Evolutionary conservation across 2,888 invertebrate species (phyloP).

Genomic region (Spodoptera exigua): DNA sequence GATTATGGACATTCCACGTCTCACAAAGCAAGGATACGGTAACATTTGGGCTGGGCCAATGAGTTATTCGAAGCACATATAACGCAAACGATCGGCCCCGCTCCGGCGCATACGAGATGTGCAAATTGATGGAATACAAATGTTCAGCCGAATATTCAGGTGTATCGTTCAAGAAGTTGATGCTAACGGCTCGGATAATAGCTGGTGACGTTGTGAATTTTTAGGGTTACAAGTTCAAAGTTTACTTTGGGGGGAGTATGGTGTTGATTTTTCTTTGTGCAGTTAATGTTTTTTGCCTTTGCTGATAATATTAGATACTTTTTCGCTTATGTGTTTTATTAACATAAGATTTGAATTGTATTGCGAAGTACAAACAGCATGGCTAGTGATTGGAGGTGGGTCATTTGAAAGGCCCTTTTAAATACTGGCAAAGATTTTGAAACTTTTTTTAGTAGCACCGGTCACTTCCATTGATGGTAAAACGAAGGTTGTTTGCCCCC

Average conservation of each 20-base stretch:
- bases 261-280: no score
- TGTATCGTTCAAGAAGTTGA: slow-evolving; percentile 44
- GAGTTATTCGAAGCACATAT: slow-evolving; percentile 81
- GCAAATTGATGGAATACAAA: slow-evolving; percentile 83
- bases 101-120: slow-evolving; percentile 80
- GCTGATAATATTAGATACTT: no score
- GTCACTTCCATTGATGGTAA: no score
- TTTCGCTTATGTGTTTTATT: no score
- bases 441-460: no score
- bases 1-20: slow-evolving; percentile 38
- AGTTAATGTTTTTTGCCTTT: no score
- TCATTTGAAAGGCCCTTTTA: no score
- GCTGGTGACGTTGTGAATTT: slow-evolving; percentile 14
- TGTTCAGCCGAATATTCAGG: slow-evolving; percentile 60
- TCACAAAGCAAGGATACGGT: slow-evolving; percentile 44
- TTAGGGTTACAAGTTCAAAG: neutral
- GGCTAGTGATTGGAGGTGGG: no score
- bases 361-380: no score
- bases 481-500: no score
- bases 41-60: slow-evolving; percentile 60
- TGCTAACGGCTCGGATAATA: slow-evolving; percentile 31
- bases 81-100: slow-evolving; percentile 76
- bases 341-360: no score
- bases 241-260: neutral
- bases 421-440: no score